Conservation (phyloP, 2,113 vertebrate genomes). For the Meles meles region DNA sequence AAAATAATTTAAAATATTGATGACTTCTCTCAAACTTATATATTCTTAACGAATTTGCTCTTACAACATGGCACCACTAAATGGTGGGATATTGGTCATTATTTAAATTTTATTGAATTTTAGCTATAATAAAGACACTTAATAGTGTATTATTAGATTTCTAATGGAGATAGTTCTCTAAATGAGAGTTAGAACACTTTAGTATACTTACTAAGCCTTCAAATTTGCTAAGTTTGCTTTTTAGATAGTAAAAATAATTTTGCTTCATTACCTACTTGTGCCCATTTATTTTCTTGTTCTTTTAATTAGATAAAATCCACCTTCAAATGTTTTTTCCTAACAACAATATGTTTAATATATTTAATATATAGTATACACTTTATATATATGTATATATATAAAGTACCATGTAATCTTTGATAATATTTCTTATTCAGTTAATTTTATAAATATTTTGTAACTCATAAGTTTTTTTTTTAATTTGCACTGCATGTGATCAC, state of each 20-base stretch:
- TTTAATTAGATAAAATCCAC: background rate
- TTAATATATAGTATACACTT: background rate
- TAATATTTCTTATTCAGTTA: background rate
- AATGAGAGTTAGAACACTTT: background rate
- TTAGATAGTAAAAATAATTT: background rate
- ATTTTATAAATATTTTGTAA: background rate
- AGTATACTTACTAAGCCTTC: background rate
- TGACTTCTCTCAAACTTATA: background rate
- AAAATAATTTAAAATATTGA: background rate
- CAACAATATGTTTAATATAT: background rate
- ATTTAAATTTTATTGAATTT: background rate
- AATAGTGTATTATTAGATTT: background rate
- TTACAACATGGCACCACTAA: accelerated
- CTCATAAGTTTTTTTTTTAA: background rate
- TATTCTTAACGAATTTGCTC: background rate
- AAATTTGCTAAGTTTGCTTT: background rate
- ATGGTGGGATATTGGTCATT: background rate
- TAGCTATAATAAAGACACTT: background rate
- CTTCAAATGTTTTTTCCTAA: background rate
- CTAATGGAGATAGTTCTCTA: background rate
- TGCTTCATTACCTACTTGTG: background rate
- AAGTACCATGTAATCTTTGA: background rate
- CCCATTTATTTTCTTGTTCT: background rate
- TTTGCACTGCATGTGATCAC: background rate
- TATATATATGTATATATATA: no score